These are phyloP conservation scores for Neoniphon sammara DNA, from an alignment of 2,797 vertebrate species.

Conservation along the genomic window DNA sequence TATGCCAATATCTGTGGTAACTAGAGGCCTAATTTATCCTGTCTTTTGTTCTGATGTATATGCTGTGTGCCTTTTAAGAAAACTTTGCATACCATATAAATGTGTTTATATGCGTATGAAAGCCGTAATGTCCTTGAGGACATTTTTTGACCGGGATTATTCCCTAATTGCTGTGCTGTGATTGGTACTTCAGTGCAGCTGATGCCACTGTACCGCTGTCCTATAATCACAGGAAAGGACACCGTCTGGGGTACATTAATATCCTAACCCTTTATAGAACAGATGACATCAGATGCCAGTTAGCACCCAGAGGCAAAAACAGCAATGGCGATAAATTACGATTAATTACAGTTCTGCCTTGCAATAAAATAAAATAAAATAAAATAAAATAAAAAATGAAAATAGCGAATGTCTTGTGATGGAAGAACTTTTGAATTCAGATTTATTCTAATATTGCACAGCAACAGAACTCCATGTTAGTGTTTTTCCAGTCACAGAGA, in stretches of 20 bases:
- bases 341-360: conserved; percentile 14
- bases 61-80: neutral
- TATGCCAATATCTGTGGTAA: conserved; percentile 1
- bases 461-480: neutral
- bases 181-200: conserved; percentile 4
- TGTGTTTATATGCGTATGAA: conserved; percentile 5
- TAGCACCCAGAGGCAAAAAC: conserved; percentile 5
- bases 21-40: conserved; percentile 14
- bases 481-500: neutral
- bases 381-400: neutral
- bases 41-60: conserved; percentile 3
- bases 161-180: conserved; percentile 2
- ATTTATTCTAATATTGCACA: neutral
- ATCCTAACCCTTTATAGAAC: conserved; percentile 4
- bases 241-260: neutral
- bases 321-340: neutral
- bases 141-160: conserved; percentile 9
- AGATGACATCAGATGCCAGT: conserved; percentile 12
- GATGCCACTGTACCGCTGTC: too few relatives aligned
- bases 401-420: conserved; percentile 1
- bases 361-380: neutral
- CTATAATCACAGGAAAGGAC: neutral
- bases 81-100: neutral
- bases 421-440: neutral
- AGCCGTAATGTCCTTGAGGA: conserved; percentile 2